These are phyloP conservation scores for Sphaerophoria taeniata DNA, from an alignment of 2,888 invertebrate genomes.

Conservation along the genomic window DNA sequence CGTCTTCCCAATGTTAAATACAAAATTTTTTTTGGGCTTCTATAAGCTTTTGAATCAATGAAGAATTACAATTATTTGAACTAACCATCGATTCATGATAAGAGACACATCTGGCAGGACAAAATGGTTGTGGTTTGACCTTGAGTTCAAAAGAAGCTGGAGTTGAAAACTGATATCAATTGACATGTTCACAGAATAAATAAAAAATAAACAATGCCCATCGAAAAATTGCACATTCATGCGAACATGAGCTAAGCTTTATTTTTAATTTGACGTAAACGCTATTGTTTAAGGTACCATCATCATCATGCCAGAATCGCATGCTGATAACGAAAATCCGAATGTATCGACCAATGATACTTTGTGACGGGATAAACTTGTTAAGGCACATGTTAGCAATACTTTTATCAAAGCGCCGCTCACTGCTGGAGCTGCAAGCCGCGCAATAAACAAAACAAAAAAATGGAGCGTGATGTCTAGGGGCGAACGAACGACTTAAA, in stretches of 20 bases:
- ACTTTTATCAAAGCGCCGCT: not conserved
- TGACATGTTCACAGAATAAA: too few relatives aligned
- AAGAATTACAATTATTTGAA: too few relatives aligned
- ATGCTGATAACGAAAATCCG: conserved; percentile 9
- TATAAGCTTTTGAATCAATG: too few relatives aligned
- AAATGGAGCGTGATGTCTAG: not conserved
- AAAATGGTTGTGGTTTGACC: too few relatives aligned
- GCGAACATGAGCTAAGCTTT: not conserved
- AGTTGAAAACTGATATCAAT: too few relatives aligned
- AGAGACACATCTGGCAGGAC: too few relatives aligned
- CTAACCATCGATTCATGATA: too few relatives aligned
- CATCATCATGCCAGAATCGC: conserved; percentile 21
- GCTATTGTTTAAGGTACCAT: conserved; percentile 1
- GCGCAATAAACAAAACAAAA: not conserved
- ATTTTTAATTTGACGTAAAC: conserved; percentile 21
- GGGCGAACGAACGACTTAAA: conserved; percentile 30
- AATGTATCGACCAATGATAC: not conserved
- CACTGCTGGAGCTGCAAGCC: not conserved
- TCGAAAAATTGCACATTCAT: not conserved
- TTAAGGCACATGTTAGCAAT: conserved; percentile 27
- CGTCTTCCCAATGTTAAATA: too few relatives aligned
- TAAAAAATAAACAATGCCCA: not conserved
- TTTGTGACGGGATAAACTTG: conserved; percentile 21
- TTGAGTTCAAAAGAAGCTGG: too few relatives aligned
- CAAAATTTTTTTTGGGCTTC: too few relatives aligned